Conservation (phyloP, 2,113 vertebrate species). For the Tachysurus fulvidraco region DNA sequence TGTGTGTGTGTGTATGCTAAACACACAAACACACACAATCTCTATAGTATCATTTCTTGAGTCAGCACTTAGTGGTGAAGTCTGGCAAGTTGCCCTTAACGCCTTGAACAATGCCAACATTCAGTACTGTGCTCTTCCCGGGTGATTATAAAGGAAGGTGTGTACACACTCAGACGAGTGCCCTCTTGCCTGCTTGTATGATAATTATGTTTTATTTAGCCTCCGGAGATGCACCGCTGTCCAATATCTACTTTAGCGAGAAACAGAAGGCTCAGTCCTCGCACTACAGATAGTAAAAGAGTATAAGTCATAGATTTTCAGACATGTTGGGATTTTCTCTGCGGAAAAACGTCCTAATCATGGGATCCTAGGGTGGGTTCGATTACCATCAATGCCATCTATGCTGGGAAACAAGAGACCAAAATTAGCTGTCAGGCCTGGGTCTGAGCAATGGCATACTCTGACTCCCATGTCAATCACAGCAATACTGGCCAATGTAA, state of each 20-base stretch:
- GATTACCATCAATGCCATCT: too few species aligned
- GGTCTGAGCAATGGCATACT: neutral
- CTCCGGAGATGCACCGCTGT: neutral
- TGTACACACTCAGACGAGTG: slow-evolving; percentile 20
- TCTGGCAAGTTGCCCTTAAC: slow-evolving; percentile 26
- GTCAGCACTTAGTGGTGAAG: slow-evolving; percentile 30
- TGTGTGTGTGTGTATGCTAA: neutral
- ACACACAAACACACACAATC: neutral
- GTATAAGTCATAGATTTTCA: neutral
- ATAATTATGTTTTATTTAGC: neutral
- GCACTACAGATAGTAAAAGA: neutral
- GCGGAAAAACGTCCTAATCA: neutral
- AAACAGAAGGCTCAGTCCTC: slow-evolving; percentile 1
- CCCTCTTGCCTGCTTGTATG: neutral
- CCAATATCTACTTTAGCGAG: neutral
- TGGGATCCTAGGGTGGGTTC: neutral
- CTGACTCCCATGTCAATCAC: neutral
- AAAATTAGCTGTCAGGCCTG: neutral
- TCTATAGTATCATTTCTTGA: neutral
- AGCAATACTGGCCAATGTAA: neutral
- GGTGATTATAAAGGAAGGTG: neutral
- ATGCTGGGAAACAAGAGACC: too few species aligned
- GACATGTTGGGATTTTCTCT: neutral
- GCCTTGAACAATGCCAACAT: neutral
- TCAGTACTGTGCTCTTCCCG: neutral